Evolutionary conservation across 2,888 invertebrate genomes (phyloP).

Genomic region (Pteria penguin): DNA sequence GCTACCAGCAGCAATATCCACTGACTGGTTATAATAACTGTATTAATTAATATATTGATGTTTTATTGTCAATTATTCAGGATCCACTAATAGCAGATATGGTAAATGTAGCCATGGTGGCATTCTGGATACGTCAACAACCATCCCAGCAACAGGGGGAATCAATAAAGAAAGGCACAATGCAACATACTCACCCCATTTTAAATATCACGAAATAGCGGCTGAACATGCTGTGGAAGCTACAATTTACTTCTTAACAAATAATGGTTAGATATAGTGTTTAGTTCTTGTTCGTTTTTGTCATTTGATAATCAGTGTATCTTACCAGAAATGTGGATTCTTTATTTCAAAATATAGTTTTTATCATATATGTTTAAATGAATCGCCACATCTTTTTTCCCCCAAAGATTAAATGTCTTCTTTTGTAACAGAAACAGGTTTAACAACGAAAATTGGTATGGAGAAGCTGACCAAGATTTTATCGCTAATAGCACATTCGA

Average conservation of each 20-base stretch:
- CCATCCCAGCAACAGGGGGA: slow-evolving; percentile 5
- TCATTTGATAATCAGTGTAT: background rate
- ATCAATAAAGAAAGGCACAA: slow-evolving; percentile 21
- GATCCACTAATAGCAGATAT: background rate
- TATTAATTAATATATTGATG: too few species aligned
- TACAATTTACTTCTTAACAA: slow-evolving; percentile 1
- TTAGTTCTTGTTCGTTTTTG: background rate
- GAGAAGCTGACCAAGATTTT: background rate
- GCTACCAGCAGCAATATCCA: too few species aligned
- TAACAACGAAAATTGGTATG: background rate
- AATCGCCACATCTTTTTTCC: background rate
- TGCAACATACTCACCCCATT: background rate
- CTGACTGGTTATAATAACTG: too few species aligned
- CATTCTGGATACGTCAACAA: background rate
- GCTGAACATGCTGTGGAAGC: background rate
- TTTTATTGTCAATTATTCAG: background rate
- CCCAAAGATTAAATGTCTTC: background rate
- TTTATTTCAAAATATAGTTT: too few species aligned
- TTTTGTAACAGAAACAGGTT: background rate
- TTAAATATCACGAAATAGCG: slow-evolving; percentile 1
- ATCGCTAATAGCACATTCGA: background rate
- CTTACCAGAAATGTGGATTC: too few species aligned
- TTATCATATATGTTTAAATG: too few species aligned
- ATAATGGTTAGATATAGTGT: background rate
- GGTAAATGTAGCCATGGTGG: slow-evolving; percentile 26